These are phyloP conservation scores for Dendrolimus kikuchii DNA, from an alignment of 1,140 invertebrate species.

Conservation along the genomic window DNA sequence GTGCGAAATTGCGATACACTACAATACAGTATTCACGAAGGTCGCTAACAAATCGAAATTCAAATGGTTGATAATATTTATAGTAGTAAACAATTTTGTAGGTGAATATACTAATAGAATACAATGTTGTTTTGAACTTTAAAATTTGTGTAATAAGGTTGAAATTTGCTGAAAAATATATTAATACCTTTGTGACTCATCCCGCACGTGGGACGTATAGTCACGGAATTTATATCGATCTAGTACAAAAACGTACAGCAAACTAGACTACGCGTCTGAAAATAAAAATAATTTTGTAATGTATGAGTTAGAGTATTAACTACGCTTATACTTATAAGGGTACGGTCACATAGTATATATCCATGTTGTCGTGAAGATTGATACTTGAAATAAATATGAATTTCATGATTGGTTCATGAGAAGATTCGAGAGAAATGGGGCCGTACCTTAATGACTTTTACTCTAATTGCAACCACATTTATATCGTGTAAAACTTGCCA, in stretches of 20 bases:
- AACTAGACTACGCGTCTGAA: slow-evolving; percentile 13
- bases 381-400: no score
- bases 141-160: slow-evolving; percentile 11
- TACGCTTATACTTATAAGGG: no score
- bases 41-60: slow-evolving; percentile 18
- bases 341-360: no score
- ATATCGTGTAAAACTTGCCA: no score
- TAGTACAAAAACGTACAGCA: slow-evolving; percentile 28
- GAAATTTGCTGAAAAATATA: slow-evolving; percentile 14
- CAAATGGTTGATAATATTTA: slow-evolving; percentile 20
- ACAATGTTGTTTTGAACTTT: not conserved
- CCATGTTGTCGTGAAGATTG: no score
- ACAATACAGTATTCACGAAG: slow-evolving; percentile 18
- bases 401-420: no score
- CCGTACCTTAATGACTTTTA: no score
- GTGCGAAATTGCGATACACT: slow-evolving; percentile 14
- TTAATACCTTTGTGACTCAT: slow-evolving; percentile 20
- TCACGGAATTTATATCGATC: slow-evolving; percentile 44
- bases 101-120: slow-evolving; percentile 5
- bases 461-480: no score
- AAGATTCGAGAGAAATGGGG: no score
- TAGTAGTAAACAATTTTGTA: slow-evolving; percentile 21
- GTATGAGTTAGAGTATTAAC: no score
- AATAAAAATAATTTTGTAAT: no score
- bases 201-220: slow-evolving; percentile 14